Conservation (phyloP, 2,888 invertebrate species). For the Cremastobaeus sp. region DNA sequence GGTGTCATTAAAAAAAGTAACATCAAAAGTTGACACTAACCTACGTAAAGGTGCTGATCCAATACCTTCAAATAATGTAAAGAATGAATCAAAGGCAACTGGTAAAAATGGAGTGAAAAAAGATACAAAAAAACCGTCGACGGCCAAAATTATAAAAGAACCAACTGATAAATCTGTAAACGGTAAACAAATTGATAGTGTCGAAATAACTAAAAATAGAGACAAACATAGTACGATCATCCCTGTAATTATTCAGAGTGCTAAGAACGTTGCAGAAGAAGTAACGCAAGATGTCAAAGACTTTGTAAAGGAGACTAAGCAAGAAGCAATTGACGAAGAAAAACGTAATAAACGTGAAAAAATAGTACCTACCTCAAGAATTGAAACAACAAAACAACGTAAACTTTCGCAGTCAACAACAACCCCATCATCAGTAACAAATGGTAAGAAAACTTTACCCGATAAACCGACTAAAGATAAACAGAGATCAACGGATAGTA, state of each 20-base stretch:
- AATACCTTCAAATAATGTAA: too few species aligned
- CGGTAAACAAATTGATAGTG: slow-evolving; percentile 49
- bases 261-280: slow-evolving; percentile 56
- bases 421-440: slow-evolving; percentile 30
- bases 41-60: too few species aligned
- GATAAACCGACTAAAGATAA: not conserved
- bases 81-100: too few species aligned
- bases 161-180: slow-evolving; percentile 34
- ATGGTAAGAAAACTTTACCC: slow-evolving; percentile 1
- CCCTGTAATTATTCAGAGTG: slow-evolving; percentile 62
- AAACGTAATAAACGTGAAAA: slow-evolving; percentile 33
- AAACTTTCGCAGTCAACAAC: slow-evolving; percentile 6
- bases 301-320: slow-evolving; percentile 73
- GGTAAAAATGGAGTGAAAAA: slow-evolving; percentile 24
- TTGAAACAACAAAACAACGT: too few species aligned
- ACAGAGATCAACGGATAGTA: not conserved
- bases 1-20: too few species aligned
- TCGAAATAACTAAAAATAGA: too few species aligned
- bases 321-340: slow-evolving; percentile 67
- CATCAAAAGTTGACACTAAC: too few species aligned
- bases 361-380: too few species aligned
- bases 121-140: slow-evolving; percentile 38
- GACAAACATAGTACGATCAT: slow-evolving; percentile 63
- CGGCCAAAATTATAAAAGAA: slow-evolving; percentile 5
- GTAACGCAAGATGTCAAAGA: slow-evolving; percentile 43